A percentile compares a stretch with the other conserved stretches of the same genome.
These are phyloP conservation scores for Leptinotarsa lineolata DNA, from an alignment of 1,140 invertebrate species.

Conservation along the genomic window DNA sequence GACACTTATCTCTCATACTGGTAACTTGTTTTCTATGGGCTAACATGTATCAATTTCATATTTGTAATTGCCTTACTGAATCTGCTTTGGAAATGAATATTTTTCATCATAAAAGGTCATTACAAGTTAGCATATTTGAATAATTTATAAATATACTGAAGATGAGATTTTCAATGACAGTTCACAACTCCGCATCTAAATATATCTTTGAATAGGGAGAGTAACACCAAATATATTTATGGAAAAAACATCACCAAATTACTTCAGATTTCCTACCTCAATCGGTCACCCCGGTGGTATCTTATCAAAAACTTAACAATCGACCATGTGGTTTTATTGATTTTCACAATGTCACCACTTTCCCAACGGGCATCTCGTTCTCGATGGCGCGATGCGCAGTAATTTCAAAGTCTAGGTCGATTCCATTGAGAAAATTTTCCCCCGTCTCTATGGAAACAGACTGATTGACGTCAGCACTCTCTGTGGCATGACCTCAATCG, in stretches of 20 bases:
- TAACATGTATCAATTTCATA: too few species aligned
- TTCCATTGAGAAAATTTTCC: not conserved
- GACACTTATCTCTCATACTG: too few species aligned
- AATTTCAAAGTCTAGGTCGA: constrained; percentile 20
- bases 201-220: too few species aligned
- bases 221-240: too few species aligned
- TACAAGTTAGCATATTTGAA: not conserved
- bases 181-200: not conserved
- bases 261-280: not conserved
- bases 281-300: not conserved
- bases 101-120: not conserved
- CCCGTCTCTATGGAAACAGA: constrained; percentile 10
- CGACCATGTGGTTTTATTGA: not conserved
- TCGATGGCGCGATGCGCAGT: not conserved
- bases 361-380: constrained; percentile 2
- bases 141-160: not conserved
- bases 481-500: constrained; percentile 1
- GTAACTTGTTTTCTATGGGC: too few species aligned
- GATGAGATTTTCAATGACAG: not conserved
- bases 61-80: too few species aligned
- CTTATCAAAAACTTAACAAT: not conserved
- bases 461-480: constrained; percentile 14
- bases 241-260: not conserved
- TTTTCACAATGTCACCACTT: not conserved
- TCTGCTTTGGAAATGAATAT: too few species aligned